Evolutionary conservation across 2,888 invertebrate species (phyloP).

Genomic region (Sepioteuthis lessoniana): DNA sequence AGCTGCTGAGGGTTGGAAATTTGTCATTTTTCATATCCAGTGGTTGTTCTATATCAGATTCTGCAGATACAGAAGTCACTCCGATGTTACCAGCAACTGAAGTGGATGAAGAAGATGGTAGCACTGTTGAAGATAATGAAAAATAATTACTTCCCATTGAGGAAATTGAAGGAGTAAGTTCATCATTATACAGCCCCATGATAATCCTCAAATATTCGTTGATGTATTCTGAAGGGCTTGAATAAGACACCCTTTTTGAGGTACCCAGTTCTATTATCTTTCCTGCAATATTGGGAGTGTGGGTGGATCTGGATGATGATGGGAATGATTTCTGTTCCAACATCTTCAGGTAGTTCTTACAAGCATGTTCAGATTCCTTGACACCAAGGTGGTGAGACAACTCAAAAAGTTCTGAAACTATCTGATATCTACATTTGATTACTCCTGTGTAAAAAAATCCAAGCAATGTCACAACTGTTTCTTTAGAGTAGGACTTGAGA

Average conservation of each 20-base stretch:
- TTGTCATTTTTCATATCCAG: conserved; percentile 10
- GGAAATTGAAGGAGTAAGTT: not conserved
- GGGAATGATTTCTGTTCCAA: not conserved
- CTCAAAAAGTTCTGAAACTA: conserved; percentile 19
- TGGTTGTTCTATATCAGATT: not conserved
- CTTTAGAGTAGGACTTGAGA: not conserved
- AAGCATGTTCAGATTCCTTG: conserved; percentile 26
- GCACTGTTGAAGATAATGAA: not conserved
- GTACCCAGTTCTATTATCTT: not conserved
- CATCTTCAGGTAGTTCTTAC: conserved; percentile 8
- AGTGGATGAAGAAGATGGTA: not conserved
- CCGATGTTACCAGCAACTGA: not conserved
- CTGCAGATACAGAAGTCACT: not conserved
- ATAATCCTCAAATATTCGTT: conserved; percentile 36
- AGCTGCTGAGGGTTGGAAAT: conserved; percentile 35
- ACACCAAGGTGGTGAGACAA: conserved; percentile 34
- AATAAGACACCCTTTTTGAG: not conserved
- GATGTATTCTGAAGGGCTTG: conserved; percentile 38
- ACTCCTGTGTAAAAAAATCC: conserved; percentile 44
- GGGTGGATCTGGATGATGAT: not conserved
- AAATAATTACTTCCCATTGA: not conserved
- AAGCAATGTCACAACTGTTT: not conserved
- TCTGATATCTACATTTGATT: not conserved
- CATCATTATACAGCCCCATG: not conserved
- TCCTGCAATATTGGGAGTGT: not conserved